phyloP scores from a whole-genome alignment of 2,113 vertebrate genomes.

The Centropus bengalensis region DNA sequence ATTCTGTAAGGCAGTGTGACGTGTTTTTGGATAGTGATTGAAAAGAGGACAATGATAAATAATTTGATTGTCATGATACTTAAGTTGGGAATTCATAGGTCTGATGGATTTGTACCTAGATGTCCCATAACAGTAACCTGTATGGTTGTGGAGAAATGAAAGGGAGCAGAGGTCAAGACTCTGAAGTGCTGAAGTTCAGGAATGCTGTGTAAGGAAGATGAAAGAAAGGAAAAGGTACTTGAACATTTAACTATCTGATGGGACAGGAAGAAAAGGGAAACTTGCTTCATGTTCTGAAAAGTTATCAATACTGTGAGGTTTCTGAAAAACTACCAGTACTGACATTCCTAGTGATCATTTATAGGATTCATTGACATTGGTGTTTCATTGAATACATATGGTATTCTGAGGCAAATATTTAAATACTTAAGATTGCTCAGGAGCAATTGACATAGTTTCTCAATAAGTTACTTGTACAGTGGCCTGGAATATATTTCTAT shows the following conservation, averaged over 20 bases:
- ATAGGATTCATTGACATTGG: background rate
- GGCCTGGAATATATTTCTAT: background rate
- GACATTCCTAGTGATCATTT: background rate
- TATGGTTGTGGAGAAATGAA: background rate
- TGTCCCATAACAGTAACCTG: background rate
- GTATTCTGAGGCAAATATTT: background rate
- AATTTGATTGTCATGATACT: background rate
- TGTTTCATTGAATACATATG: background rate
- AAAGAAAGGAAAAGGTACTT: background rate
- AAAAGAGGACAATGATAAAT: background rate
- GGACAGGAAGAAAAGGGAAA: background rate
- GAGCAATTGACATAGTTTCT: background rate
- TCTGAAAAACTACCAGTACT: background rate
- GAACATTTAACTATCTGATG: background rate
- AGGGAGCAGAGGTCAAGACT: background rate
- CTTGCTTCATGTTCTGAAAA: background rate
- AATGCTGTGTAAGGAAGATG: background rate
- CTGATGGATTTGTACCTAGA: background rate
- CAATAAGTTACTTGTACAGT: background rate
- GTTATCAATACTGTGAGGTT: background rate
- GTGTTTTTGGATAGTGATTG: background rate
- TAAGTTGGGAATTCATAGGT: background rate
- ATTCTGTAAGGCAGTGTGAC: background rate
- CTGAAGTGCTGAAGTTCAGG: background rate
- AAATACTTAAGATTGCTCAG: background rate